Conservation (phyloP, 2,797 vertebrate species). For the Danio choprae region DNA sequence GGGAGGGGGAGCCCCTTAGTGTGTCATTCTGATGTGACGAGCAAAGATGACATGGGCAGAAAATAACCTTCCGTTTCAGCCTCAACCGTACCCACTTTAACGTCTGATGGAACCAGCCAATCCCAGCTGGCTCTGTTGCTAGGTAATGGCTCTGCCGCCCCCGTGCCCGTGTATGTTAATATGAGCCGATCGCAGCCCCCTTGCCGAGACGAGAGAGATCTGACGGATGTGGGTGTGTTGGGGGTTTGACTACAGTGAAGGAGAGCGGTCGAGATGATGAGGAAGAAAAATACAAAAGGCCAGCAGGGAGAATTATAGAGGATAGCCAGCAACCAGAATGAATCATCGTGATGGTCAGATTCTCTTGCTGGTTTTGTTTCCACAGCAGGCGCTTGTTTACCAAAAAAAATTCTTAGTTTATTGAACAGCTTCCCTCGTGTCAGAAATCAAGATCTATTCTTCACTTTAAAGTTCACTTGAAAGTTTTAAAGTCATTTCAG, state of each 20-base stretch:
- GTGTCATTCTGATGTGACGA: slow-evolving; percentile 64
- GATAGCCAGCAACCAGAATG: slow-evolving; percentile 55
- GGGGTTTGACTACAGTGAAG: slow-evolving; percentile 32
- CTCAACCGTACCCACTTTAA: slow-evolving; percentile 71
- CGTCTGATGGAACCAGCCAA: slow-evolving; percentile 75
- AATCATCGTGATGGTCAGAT: slow-evolving; percentile 58
- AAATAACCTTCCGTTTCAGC: slow-evolving; percentile 66
- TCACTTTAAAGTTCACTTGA: background rate
- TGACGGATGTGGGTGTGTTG: slow-evolving; percentile 38
- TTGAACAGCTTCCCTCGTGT: slow-evolving; percentile 14
- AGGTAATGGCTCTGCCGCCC: slow-evolving; percentile 80
- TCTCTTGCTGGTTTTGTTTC: slow-evolving; percentile 50
- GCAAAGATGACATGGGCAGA: slow-evolving; percentile 72
- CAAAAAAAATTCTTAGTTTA: slow-evolving; percentile 41
- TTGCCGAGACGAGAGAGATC: slow-evolving; percentile 46
- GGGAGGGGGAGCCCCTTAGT: slow-evolving; percentile 47
- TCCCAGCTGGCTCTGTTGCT: slow-evolving; percentile 77
- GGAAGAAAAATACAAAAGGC: slow-evolving; percentile 48
- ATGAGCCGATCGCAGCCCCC: slow-evolving; percentile 51
- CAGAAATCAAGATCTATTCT: slow-evolving; percentile 20
- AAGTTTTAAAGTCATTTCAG: background rate
- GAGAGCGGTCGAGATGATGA: slow-evolving; percentile 17
- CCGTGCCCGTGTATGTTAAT: slow-evolving; percentile 64
- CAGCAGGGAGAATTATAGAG: slow-evolving; percentile 55
- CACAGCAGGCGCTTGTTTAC: slow-evolving; percentile 27